Base-by-base conservation (phyloP, 2,888 invertebrate genomes). In the Oasisia sp. region DNA sequence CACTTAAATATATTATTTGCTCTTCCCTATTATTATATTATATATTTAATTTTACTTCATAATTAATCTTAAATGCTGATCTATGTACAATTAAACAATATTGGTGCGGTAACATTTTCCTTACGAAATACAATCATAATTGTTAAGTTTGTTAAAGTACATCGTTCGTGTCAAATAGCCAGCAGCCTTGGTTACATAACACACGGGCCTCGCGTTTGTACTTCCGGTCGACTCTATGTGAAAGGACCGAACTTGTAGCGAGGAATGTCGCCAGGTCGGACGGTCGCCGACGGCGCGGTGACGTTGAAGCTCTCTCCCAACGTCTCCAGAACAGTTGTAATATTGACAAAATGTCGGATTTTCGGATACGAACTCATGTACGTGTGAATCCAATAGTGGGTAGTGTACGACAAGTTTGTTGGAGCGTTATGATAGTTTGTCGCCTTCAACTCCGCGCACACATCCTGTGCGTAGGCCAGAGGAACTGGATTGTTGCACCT, bases 341-440 rank as follows among this genome's bases (percentile, higher is more conserved):
- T 1, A 74, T 74, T 74, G 3, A 74, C 74, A 27, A 74, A 74
- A 27, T 19, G 27, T 27, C 74, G 27, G 27, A 27, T 27, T 14
- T 14, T 74, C 7, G 74, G 74, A 19, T 74, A 74, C 3, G 1
- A 19, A 14, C 5, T 74, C 74, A 14, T 2, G 74, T 74, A 94
- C n/a, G 93, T 56, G 89, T 94, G 94, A 8, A 93, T 93, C 93
- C 93, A 94, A 91, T 93, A 92, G 91, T 94, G 94, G 19, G 91
- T 91, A 19, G 93, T 93, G 90, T 92, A 93, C 4, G 93, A 92
- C 12, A 32, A 7, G 38, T 32, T 32, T 12, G 74, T 27, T 4
- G 92, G 91, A 32, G 32, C 38, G 8, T 38, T 89, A 27, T n/a
- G 32, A 56, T 91, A 93, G n/a, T 90, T 90, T 27, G 74, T 50